phyloP scores from a whole-genome alignment of 35 echinoderm and acorn worm genomes.

The Ptychodera flava region DNA sequence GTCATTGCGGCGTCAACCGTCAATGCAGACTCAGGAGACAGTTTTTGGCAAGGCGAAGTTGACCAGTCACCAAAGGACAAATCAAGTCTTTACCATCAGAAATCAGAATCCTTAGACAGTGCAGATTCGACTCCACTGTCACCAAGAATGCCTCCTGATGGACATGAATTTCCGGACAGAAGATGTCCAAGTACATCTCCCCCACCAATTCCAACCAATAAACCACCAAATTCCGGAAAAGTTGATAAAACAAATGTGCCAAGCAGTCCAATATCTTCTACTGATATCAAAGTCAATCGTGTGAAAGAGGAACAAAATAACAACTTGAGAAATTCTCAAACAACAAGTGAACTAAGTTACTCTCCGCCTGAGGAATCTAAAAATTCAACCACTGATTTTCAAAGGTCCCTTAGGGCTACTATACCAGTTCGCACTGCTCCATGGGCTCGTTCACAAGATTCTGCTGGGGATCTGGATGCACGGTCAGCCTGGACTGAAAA shows the following conservation, averaged over 20 bases:
- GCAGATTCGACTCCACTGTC: constrained; percentile 48
- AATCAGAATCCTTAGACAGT: neutral
- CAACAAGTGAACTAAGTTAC: neutral
- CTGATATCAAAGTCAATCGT: neutral
- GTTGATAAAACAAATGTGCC: neutral
- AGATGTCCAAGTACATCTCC: constrained; percentile 51
- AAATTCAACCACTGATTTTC: neutral
- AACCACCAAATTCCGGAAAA: neutral
- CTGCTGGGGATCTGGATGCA: neutral
- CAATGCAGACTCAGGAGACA: too few species aligned
- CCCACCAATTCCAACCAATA: neutral
- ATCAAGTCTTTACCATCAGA: too few species aligned
- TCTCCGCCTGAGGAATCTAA: too few species aligned
- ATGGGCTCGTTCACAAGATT: neutral
- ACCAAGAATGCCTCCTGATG: constrained; percentile 81
- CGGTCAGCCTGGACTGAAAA: neutral
- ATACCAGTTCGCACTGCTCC: neutral
- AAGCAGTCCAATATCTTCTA: neutral
- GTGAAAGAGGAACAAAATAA: neutral
- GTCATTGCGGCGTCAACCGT: too few species aligned
- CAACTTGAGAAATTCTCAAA: neutral
- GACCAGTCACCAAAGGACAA: too few species aligned
- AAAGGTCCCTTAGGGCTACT: neutral
- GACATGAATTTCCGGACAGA: constrained; percentile 70
- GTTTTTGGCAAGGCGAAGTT: too few species aligned